Evolutionary conservation across 2,888 invertebrate species (phyloP), one percentile per base, ranked within the genome.

Genomic region (Macaria liturata): DNA sequence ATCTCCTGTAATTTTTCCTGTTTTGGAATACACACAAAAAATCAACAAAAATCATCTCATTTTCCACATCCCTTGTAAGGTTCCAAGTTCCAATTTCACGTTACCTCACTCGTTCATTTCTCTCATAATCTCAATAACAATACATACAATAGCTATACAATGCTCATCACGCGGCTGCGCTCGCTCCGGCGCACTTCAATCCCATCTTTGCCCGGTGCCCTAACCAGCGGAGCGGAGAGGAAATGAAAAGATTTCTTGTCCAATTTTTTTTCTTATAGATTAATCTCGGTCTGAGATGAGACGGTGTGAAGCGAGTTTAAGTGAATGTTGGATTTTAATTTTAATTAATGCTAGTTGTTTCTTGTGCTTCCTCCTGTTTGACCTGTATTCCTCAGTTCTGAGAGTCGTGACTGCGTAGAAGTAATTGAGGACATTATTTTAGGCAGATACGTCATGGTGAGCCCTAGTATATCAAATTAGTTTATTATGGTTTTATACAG

Each of bases 171-270:
- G 75, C 79, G 80, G 76, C 75, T 75, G 72, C 69, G 73, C 72
- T 60, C 88, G 88, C 87, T 81, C 71, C 81, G 81, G 61, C 86
- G 87, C 50, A 45, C 83, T 86, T 88, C 88, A 88, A 88, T 86
- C 80, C 81, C 76, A 75, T 80, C 75, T 56, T 55, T 67, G 66
- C 69, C 65, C 69, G 71, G 71, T 74, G 69, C 68, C 68, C 67
- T 60, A 67, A 81, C 79, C 80, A 74, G 68, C 74, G 78, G 76
- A 61, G 62, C 66, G 67, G 61, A 68, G 81, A 79, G 78, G 78
- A 82, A 86, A 87, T 87, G 86, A 87, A 85, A 85, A 84, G 84
- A 84, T 81, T 79, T 76, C 78, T 78, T 74, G 71, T 72, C 68
- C 69, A 71, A 79, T 80, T 82, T 83, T 80, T 81, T 79, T 61